A percentile compares a stretch with the other conserved stretches of the same genome.
Evolutionary conservation across 2,113 vertebrate genomes (phyloP).

Genomic region (Xerus inauris): DNA sequence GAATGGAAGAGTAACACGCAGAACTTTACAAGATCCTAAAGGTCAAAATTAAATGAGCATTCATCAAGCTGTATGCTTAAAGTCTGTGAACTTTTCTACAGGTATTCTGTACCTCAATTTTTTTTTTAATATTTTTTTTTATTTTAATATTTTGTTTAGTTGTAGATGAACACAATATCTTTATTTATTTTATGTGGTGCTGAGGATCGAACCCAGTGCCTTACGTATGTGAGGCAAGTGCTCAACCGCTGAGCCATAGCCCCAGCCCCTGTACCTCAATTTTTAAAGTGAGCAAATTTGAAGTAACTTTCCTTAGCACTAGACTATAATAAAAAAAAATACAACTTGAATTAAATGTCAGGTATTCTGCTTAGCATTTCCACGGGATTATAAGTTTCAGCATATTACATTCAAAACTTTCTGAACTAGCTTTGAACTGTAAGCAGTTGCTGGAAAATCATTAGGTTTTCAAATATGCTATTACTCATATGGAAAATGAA

Average conservation of each 20-base stretch:
- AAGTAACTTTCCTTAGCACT: not conserved
- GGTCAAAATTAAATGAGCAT: conserved; percentile 25
- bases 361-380: not conserved
- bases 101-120: not conserved
- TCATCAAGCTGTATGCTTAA: not conserved
- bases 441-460: not conserved
- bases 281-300: not conserved
- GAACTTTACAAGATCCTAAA: not conserved
- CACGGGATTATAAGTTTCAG: not conserved
- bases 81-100: not conserved
- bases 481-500: not conserved
- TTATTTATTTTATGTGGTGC: too few relatives aligned
- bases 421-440: conserved; percentile 8
- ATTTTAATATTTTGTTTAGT: too few relatives aligned
- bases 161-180: too few relatives aligned
- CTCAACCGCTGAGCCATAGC: too few relatives aligned
- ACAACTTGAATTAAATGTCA: not conserved
- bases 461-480: not conserved
- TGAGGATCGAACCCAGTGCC: too few relatives aligned
- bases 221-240: too few relatives aligned
- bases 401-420: conserved; percentile 49
- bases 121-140: too few relatives aligned
- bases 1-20: not conserved
- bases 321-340: not conserved
- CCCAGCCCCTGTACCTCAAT: not conserved